These are phyloP conservation scores for Adineta ricciae DNA, from an alignment of 2,888 invertebrate genomes.

Conservation along the genomic window DNA sequence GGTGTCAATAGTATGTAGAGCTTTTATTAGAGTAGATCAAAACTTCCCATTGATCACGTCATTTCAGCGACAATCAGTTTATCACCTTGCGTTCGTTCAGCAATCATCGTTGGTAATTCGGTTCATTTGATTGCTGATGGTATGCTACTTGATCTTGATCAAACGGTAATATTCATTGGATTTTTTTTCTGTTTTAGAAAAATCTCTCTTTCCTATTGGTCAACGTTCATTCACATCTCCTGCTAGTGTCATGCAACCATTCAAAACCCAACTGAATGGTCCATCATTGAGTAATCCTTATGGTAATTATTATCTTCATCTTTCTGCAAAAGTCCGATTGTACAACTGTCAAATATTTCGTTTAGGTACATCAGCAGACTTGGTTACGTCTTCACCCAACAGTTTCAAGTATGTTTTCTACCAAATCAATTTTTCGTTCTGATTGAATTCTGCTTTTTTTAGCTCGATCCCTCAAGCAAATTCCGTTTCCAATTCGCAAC, in stretches of 20 bases:
- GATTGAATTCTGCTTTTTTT: too few relatives aligned
- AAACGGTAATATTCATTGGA: too few relatives aligned
- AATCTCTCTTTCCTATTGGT: neutral
- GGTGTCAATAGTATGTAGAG: neutral
- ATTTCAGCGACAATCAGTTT: neutral
- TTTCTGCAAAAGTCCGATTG: too few relatives aligned
- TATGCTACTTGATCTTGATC: neutral
- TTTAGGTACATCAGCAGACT: neutral
- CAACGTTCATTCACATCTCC: neutral
- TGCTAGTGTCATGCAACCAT: neutral
- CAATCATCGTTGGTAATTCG: neutral
- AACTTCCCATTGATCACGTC: too few relatives aligned
- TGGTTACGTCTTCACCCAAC: neutral
- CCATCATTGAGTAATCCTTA: neutral
- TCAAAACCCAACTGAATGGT: neutral
- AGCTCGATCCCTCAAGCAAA: neutral
- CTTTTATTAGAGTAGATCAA: too few relatives aligned
- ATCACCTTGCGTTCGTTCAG: neutral
- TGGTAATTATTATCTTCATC: neutral
- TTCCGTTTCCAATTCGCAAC: neutral
- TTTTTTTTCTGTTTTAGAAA: neutral
- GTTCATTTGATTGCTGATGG: neutral
- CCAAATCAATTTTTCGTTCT: too few relatives aligned
- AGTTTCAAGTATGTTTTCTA: neutral
- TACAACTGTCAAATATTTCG: too few relatives aligned